These are phyloP conservation scores for Phocides pigmalion DNA, from an alignment of 1,140 invertebrate species.

Conservation along the genomic window DNA sequence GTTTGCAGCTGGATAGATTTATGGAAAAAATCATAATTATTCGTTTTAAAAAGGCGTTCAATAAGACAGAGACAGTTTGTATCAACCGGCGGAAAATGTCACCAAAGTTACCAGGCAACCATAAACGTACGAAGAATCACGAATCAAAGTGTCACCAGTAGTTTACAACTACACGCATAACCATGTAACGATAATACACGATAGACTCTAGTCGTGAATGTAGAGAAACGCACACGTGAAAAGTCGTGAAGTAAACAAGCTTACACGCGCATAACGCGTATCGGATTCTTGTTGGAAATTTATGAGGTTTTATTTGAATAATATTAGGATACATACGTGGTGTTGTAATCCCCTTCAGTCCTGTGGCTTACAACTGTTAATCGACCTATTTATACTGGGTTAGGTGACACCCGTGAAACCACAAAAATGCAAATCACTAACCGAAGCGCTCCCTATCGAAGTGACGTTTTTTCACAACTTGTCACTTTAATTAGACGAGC, in stretches of 20 bases:
- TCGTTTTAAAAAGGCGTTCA: background rate
- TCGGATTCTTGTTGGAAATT: slow-evolving; percentile 7
- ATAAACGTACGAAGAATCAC: slow-evolving; percentile 41
- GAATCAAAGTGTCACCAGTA: slow-evolving; percentile 34
- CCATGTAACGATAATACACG: slow-evolving; percentile 12
- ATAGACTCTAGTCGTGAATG: slow-evolving; percentile 10
- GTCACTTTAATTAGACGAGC: background rate
- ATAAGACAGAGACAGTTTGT: slow-evolving; percentile 7
- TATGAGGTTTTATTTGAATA: background rate
- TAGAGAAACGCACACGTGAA: slow-evolving; percentile 24
- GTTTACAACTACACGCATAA: slow-evolving; percentile 22
- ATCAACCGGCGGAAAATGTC: slow-evolving; percentile 53
- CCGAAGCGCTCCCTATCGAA: background rate
- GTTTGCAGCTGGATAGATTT: slow-evolving; percentile 26
- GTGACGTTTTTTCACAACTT: background rate
- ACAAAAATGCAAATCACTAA: slow-evolving; percentile 47
- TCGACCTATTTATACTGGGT: background rate
- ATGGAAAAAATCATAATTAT: background rate
- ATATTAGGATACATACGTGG: background rate
- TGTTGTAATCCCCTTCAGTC: slow-evolving; percentile 35
- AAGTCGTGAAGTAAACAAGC: slow-evolving; percentile 12
- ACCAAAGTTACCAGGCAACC: slow-evolving; percentile 50
- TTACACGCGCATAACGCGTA: background rate
- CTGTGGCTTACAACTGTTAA: slow-evolving; percentile 13
- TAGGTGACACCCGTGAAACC: slow-evolving; percentile 42